Conservation (phyloP, 2,797 vertebrate species). For the Semotilus atromaculatus region DNA sequence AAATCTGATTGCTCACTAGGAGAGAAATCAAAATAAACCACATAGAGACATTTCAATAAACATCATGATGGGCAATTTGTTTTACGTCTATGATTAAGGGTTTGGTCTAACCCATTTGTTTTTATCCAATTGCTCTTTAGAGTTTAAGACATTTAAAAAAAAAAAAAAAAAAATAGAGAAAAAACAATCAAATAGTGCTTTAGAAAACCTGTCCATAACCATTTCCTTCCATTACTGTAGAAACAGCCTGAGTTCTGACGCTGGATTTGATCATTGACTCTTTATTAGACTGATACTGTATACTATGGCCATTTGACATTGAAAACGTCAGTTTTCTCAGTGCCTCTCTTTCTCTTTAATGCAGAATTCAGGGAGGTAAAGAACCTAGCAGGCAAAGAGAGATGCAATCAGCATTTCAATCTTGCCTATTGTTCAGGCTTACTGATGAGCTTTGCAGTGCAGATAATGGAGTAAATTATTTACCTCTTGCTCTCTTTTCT, state of each 20-base stretch:
- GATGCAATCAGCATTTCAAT: constrained; percentile 83
- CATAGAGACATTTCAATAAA: constrained; percentile 45
- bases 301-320: constrained; percentile 79
- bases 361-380: constrained; percentile 45
- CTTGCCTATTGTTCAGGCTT: constrained; percentile 79
- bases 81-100: constrained; percentile 21
- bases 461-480: constrained; percentile 99
- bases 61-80: constrained; percentile 15
- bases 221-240: constrained; percentile 4
- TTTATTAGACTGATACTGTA: constrained; percentile 72
- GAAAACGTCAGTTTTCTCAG: constrained; percentile 62
- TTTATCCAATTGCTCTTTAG: constrained; percentile 8
- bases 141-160: background rate
- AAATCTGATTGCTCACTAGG: constrained; percentile 25
- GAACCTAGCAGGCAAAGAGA: constrained; percentile 62
- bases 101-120: constrained; percentile 11
- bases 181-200: background rate
- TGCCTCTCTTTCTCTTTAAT: constrained; percentile 40
- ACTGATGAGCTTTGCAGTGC: constrained; percentile 92
- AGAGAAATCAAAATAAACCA: constrained; percentile 56
- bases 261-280: constrained; percentile 19
- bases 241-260: background rate
- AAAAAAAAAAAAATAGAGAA: background rate
- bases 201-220: background rate
- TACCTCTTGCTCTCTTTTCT: constrained; percentile 72